Percentiles rank a stretch among this genome's conserved stretches.
These are phyloP conservation scores for Flexamia atlantica DNA, from an alignment of 2,888 invertebrate species.

Conservation along the genomic window DNA sequence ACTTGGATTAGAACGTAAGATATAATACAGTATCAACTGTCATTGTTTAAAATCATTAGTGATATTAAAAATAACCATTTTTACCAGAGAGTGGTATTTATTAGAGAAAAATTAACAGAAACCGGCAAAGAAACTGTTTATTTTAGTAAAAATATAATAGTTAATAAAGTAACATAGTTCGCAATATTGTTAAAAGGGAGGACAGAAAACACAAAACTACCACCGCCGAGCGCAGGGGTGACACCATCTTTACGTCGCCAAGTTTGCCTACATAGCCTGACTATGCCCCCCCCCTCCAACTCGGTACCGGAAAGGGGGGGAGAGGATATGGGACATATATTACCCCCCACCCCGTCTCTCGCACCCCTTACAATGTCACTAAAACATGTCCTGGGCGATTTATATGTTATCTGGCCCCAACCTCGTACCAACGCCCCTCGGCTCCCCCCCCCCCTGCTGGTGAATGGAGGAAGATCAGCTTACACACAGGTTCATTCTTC, in stretches of 20 bases:
- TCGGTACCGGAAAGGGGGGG: not conserved
- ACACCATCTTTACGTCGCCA: not conserved
- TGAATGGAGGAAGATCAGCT: not conserved
- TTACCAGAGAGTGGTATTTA: too few relatives aligned
- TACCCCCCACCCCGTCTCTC: not conserved
- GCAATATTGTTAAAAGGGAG: too few relatives aligned
- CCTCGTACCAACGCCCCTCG: not conserved
- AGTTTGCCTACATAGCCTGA: not conserved
- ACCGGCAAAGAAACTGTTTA: too few relatives aligned
- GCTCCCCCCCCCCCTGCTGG: not conserved
- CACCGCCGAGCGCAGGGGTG: not conserved
- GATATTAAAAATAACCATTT: too few relatives aligned
- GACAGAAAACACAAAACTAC: not conserved
- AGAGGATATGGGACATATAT: conserved; percentile 2
- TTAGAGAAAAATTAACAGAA: too few relatives aligned
- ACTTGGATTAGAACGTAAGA: too few relatives aligned
- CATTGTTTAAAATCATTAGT: too few relatives aligned
- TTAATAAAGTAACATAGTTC: too few relatives aligned
- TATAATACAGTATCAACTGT: too few relatives aligned
- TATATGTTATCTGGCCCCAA: conserved; percentile 10
- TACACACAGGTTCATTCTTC: not conserved
- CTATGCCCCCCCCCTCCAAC: not conserved
- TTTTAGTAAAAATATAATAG: too few relatives aligned
- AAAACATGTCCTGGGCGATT: conserved; percentile 1
- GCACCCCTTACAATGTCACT: not conserved